Evolutionary conservation across 2,797 vertebrate species (phyloP).

Genomic region (Falco biarmicus): DNA sequence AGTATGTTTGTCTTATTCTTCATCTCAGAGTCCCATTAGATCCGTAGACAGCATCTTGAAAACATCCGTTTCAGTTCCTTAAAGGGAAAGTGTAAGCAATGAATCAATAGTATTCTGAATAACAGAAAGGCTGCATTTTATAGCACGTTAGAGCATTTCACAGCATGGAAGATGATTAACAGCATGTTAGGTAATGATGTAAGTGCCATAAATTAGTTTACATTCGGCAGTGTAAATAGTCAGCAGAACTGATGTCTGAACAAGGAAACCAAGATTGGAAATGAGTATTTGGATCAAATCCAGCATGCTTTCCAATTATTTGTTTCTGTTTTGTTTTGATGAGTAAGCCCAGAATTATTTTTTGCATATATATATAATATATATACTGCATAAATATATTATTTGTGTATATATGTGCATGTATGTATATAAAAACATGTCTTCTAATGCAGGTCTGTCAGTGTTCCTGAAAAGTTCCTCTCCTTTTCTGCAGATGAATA

Average conservation of each 20-base stretch:
- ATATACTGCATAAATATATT: not conserved
- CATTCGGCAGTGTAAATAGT: slow-evolving; percentile 68
- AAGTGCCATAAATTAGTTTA: slow-evolving; percentile 70
- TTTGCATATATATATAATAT: not conserved
- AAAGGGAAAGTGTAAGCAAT: slow-evolving; percentile 13
- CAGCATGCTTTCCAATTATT: slow-evolving; percentile 6
- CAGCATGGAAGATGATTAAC: slow-evolving; percentile 70
- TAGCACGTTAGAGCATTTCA: slow-evolving; percentile 58
- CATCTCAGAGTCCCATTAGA: not conserved
- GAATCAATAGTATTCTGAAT: slow-evolving; percentile 41
- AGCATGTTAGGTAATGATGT: slow-evolving; percentile 70
- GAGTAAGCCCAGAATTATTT: not conserved
- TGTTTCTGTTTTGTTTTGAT: not conserved
- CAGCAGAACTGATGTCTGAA: slow-evolving; percentile 32
- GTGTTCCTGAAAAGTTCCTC: not conserved
- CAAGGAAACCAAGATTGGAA: slow-evolving; percentile 50
- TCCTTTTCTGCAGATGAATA: not conserved
- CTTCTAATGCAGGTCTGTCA: not conserved
- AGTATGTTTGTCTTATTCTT: not conserved
- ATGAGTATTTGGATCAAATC: slow-evolving; percentile 16
- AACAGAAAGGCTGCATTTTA: slow-evolving; percentile 45
- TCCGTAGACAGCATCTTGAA: slow-evolving; percentile 20
- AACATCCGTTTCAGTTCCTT: slow-evolving; percentile 31
- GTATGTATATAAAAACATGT: not conserved
- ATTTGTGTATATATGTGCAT: too few relatives aligned